Conservation (phyloP, 2,888 invertebrate species). For the Cephus pulcher region DNA sequence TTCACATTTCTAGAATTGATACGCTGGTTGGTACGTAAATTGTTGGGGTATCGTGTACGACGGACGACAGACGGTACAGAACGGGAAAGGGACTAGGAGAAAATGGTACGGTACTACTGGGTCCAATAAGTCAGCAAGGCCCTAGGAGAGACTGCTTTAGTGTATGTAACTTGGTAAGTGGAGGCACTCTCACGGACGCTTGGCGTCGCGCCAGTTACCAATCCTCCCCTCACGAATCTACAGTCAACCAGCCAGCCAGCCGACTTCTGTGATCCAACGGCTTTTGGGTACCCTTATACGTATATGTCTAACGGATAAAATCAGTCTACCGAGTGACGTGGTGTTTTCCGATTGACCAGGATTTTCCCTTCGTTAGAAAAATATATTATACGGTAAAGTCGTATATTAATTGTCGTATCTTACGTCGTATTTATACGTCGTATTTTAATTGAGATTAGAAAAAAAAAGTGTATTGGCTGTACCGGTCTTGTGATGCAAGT, state of each 20-base stretch:
- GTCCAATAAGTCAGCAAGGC: slow-evolving; percentile 10
- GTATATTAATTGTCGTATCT: too few relatives aligned
- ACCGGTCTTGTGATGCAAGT: neutral
- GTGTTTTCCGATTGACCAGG: slow-evolving; percentile 43
- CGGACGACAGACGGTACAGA: neutral
- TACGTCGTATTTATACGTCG: neutral
- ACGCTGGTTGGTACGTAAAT: neutral
- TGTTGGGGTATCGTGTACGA: neutral
- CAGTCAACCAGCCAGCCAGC: neutral
- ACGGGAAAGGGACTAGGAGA: neutral
- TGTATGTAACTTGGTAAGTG: slow-evolving; percentile 58
- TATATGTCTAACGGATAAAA: slow-evolving; percentile 32
- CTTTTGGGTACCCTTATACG: neutral
- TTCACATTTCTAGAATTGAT: neutral
- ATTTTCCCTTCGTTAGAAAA: slow-evolving; percentile 22
- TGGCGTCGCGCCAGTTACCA: slow-evolving; percentile 48
- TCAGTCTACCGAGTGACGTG: slow-evolving; percentile 36
- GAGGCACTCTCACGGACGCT: slow-evolving; percentile 52
- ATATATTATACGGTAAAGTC: neutral
- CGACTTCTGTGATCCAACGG: neutral
- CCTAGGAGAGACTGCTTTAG: slow-evolving; percentile 18
- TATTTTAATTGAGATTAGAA: neutral
- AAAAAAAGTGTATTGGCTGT: neutral
- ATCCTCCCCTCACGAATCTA: slow-evolving; percentile 19
- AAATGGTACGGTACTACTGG: slow-evolving; percentile 1